Evolutionary conservation across 2,888 invertebrate genomes (phyloP).

Genomic region (Phengaris arion): DNA sequence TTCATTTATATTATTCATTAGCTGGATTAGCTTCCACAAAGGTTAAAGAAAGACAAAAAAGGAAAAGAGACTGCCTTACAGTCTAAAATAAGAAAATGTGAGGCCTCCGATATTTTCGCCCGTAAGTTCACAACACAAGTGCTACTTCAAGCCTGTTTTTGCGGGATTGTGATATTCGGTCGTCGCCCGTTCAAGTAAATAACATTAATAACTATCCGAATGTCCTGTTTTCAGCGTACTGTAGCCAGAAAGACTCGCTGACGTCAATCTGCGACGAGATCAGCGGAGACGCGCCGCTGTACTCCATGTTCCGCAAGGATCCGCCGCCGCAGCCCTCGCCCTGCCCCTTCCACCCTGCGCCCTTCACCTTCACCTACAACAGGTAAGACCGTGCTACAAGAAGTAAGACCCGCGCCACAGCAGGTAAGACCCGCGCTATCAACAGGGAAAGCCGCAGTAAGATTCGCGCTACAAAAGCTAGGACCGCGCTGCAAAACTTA

Average conservation of each 20-base stretch:
- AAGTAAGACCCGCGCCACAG: background rate
- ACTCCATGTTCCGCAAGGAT: slow-evolving; percentile 86
- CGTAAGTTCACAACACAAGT: no score
- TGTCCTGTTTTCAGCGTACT: slow-evolving; percentile 74
- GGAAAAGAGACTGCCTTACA: background rate
- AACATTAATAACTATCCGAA: background rate
- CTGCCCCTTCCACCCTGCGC: slow-evolving; percentile 90
- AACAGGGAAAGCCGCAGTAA: no score
- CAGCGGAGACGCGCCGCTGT: slow-evolving; percentile 85
- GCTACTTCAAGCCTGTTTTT: no score
- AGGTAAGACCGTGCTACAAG: slow-evolving; percentile 51
- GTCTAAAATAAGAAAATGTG: slow-evolving; percentile 20
- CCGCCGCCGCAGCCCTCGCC: slow-evolving; percentile 84
- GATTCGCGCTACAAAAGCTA: no score
- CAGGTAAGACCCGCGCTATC: no score
- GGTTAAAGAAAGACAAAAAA: no score
- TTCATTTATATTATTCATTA: no score
- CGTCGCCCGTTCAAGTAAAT: no score
- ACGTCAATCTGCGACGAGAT: slow-evolving; percentile 83
- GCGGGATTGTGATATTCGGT: no score
- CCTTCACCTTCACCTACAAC: slow-evolving; percentile 90
- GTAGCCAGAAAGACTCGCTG: slow-evolving; percentile 78
- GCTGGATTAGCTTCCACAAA: no score
- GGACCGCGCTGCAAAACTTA: no score
- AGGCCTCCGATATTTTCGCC: no score